phyloP scores from a whole-genome alignment of 2,113 vertebrate species.

The Trichomycterus rosablanca region DNA sequence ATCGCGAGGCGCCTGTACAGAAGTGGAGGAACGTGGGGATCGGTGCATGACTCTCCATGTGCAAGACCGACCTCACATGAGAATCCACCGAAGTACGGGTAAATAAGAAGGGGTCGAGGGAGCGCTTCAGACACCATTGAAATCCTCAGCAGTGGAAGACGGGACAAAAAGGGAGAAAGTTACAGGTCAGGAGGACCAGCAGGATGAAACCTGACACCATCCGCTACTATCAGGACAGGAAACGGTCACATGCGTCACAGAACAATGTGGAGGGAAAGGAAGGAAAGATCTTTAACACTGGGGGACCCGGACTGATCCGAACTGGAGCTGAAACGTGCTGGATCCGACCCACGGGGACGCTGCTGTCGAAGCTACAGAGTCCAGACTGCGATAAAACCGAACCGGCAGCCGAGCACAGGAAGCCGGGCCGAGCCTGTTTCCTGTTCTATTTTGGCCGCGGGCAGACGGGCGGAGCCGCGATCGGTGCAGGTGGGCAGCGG shows the following conservation, averaged over 20 bases:
- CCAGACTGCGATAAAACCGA: constrained; percentile 5
- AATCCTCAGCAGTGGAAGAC: too few relatives aligned
- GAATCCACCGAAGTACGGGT: too few relatives aligned
- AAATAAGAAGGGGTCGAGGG: too few relatives aligned
- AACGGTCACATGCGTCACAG: constrained; percentile 33
- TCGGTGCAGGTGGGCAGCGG: constrained; percentile 23
- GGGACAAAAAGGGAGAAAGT: too few relatives aligned
- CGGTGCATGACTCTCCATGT: too few relatives aligned
- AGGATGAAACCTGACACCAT: constrained; percentile 7
- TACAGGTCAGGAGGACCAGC: constrained; percentile 1
- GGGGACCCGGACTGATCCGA: neutral
- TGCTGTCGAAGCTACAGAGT: constrained; percentile 1
- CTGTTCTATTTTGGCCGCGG: constrained; percentile 30
- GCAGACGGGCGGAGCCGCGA: constrained; percentile 31
- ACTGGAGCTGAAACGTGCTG: neutral
- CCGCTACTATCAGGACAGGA: constrained; percentile 34
- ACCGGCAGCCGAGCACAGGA: constrained; percentile 24
- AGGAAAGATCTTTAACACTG: too few relatives aligned
- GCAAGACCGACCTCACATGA: too few relatives aligned
- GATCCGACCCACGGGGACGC: constrained; percentile 29
- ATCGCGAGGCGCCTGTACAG: too few relatives aligned
- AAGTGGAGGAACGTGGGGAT: too few relatives aligned
- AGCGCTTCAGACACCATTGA: too few relatives aligned
- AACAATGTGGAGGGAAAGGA: constrained; percentile 36
- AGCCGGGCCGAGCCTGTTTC: constrained; percentile 27